Evolutionary conservation across 1,140 invertebrate species (phyloP), one percentile per base, ranked within the genome.

Genomic region (Stenopsyche tienmushanensis): DNA sequence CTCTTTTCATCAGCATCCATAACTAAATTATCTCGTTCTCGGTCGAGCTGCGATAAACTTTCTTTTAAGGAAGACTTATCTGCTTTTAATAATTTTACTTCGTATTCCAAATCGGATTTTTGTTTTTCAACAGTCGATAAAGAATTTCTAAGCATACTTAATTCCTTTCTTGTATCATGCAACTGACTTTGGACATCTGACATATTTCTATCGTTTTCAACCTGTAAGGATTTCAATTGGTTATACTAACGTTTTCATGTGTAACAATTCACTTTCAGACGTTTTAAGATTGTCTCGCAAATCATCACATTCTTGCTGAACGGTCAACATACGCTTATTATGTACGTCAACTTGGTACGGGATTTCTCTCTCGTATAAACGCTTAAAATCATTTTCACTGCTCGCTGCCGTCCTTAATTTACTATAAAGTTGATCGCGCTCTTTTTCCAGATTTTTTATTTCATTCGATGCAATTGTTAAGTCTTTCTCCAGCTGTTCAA

Each of bases 161-260:
- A 69, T 74, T 86, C 84, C 29, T 79, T 79, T 72, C 85, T 83
- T 26, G 77, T 71, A 54, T 80, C 76, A 60, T 79, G 74, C 34
- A 85, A 72, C 75, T 85, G 81, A 72, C 78, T 78, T 73, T 85
- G 84, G 25, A 81, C 73, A 71, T 85, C 83, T 65, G 76, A 76
- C 49, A 83, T 78, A 20, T 82, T 82, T 72, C 83, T 82, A 75
- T 86, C 85, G 34, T 83, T 84, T 78, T 86, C 83, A 68, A 85
- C 76, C 72, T 86, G 83, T 34, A 84, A 74, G 42, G 83, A 80
- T 73, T 85, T 86, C 60, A 80, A 77, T 75, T 80, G 79, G 74
- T 71, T 80, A 53, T 78, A 71, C 62, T n/a, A 80, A 65, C 49
- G 80, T 78, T 71, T 80, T 80, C 69, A 78, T 73, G 72, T 78